Evolutionary conservation across 2,888 invertebrate genomes (phyloP), one percentile per base, ranked within the genome.

Genomic region (Cerastis leucographa): DNA sequence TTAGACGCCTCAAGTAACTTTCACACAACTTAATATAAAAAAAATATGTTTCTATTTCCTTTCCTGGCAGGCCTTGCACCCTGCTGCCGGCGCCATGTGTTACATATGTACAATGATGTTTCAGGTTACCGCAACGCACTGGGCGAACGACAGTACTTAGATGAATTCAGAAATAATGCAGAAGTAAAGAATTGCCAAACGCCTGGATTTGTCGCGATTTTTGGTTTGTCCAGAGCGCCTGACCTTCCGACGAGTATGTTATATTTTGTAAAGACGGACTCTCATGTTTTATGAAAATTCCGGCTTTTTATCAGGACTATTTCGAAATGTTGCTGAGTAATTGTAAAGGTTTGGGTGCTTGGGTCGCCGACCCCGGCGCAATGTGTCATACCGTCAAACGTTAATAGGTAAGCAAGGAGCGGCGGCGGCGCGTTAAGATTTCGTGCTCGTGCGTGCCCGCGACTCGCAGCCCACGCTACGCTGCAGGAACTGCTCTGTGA

Each of bases 331-430:
- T 64, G 22, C 54, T 44, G 22, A 11, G 71, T 64, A 9, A 71
- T 71, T 64, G n/a, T 68, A 40, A 44, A 42, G 44, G 22, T 72
- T 65, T 61, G 68, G 68, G 83, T 69, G 84, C 49, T 40, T 14
- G 42, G 81, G 65, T 72, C 71, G 46, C 14, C 44, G 68, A 71
- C 83, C 78, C 68, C 54, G 42, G n/a, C 44, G 14, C 72, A 49
- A 19, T 78, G 83, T 71, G 76, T 76, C 80, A 71, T 25, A n/a
- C 61, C 46, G 65, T 49, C 65, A 74, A 49, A 29, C 56, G 44
- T 68, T 80, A 83, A 71, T 78, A 67, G 67, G 71, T 29, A 59
- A 78, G 64, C 42, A 83, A 77, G 61, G 35, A 56, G 69, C 78
- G 68, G 64, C 71, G 71, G 61, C 42, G 56, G 69, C 42, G 59